Evolutionary conservation across 1,140 invertebrate genomes (phyloP).

Genomic region (Drosophila athabasca): DNA sequence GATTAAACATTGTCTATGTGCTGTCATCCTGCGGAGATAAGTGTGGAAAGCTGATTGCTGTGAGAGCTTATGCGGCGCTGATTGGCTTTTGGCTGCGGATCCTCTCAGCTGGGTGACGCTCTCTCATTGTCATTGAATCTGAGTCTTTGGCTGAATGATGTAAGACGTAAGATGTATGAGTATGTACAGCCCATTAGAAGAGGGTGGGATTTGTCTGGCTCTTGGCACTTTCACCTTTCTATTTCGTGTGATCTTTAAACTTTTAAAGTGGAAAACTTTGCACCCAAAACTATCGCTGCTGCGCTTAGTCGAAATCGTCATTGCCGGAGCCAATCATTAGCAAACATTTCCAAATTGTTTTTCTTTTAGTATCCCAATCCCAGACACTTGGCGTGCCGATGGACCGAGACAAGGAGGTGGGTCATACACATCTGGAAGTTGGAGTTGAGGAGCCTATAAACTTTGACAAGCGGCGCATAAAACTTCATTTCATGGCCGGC

Average conservation of each 20-base stretch:
- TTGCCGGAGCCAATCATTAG: slow-evolving; percentile 28
- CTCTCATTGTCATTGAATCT: not conserved
- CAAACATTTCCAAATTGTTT: slow-evolving; percentile 13
- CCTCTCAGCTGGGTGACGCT: no score
- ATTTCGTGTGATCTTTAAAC: not conserved
- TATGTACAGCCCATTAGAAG: no score
- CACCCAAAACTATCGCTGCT: not conserved
- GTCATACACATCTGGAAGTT: not conserved
- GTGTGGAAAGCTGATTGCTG: no score
- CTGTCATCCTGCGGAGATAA: no score
- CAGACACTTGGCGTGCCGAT: slow-evolving; percentile 11
- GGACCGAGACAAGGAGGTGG: not conserved
- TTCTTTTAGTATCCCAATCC: slow-evolving; percentile 6
- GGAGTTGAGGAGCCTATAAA: slow-evolving; percentile 28
- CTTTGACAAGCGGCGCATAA: slow-evolving; percentile 22
- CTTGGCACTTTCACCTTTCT: not conserved
- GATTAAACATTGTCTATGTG: no score
- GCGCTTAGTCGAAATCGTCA: slow-evolving; percentile 10
- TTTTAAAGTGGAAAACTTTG: slow-evolving; percentile 1
- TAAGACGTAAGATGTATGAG: no score
- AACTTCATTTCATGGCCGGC: slow-evolving; percentile 15
- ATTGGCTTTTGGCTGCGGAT: no score
- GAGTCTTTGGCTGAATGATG: not conserved
- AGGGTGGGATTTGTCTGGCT: no score
- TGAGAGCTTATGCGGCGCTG: no score